Conservation (phyloP, 2,797 vertebrate genomes). For the Urosaurus nigricauda region DNA sequence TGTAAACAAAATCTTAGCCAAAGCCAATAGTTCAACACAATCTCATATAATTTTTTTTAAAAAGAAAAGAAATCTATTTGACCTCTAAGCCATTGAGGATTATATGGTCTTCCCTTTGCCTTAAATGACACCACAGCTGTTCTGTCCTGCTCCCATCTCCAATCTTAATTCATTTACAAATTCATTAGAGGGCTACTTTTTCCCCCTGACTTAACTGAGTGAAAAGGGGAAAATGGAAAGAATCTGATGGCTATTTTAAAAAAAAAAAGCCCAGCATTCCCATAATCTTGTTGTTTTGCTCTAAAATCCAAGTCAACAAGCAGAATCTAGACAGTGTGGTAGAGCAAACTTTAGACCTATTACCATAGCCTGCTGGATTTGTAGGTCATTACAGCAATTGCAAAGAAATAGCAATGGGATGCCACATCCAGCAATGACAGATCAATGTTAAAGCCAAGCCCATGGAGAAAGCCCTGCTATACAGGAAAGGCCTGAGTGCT, state of each 20-base stretch:
- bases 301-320: background rate
- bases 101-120: slow-evolving; percentile 1
- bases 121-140: background rate
- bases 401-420: background rate
- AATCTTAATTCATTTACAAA: slow-evolving; percentile 17
- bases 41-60: background rate
- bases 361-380: background rate
- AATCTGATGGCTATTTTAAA: background rate
- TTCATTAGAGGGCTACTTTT: slow-evolving; percentile 3
- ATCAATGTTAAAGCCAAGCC: background rate
- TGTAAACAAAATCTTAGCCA: background rate
- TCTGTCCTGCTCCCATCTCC: background rate
- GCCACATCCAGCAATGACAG: background rate
- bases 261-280: background rate
- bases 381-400: background rate
- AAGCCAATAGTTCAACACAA: background rate
- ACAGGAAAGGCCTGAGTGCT: background rate
- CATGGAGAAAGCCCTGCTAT: background rate
- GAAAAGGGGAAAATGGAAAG: background rate
- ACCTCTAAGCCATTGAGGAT: slow-evolving; percentile 1
- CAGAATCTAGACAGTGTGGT: background rate
- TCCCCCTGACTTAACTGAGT: background rate
- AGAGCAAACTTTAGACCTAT: no score
- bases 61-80: background rate
- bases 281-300: slow-evolving; percentile 22